Base-by-base conservation (phyloP, 2,888 invertebrate genomes). In the Laothoe populi region DNA sequence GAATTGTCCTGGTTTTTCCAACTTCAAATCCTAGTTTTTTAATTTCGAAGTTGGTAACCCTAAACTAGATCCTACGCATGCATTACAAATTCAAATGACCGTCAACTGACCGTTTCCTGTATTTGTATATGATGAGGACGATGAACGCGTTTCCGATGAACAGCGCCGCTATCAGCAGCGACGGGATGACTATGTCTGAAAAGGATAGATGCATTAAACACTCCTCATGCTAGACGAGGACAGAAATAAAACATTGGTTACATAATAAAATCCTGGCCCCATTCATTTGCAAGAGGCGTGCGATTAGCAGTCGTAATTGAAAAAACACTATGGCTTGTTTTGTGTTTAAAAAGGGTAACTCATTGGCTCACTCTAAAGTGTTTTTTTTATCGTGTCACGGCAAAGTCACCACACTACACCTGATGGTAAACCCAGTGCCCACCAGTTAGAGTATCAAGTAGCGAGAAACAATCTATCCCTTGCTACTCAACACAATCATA, bases 131-230 rank as follows among this genome's bases (percentile, higher is more conserved):
- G 77, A 96, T 94, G 78, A 96, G 95, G 60, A 96, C 94, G 79
- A 96, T 94, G 80, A 95, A 94, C 61, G 95, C 95, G 80, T 96
- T 96, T 66, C 96, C 94, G 68, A 95, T 93, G 83, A 96, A 95
- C 60, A 96, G 92, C 70, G 94, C 94, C 71, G 95, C 94, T 85
- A 96, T 96, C 72, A 96, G 92, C 64, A 95, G 87, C 72, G 95
- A 94, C 79, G 96, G 96, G 74, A 96, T 94, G 77, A 96, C 93
- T 73, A 96, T 93, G 84, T 96, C 96, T 96, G 68, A 93, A 77
- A 72, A 77, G 71, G 60, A 60, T 4, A 69, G 59, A 60, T 4
- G 38, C 46, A 59, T 0, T 57, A 46, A 24, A 49, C n/a, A 21
- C 4, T 62, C 26, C 19, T 8, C n/a, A 7, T 13, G 42, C 26